These are phyloP conservation scores for Physella acuta DNA, from an alignment of 1,140 invertebrate genomes.

Conservation along the genomic window DNA sequence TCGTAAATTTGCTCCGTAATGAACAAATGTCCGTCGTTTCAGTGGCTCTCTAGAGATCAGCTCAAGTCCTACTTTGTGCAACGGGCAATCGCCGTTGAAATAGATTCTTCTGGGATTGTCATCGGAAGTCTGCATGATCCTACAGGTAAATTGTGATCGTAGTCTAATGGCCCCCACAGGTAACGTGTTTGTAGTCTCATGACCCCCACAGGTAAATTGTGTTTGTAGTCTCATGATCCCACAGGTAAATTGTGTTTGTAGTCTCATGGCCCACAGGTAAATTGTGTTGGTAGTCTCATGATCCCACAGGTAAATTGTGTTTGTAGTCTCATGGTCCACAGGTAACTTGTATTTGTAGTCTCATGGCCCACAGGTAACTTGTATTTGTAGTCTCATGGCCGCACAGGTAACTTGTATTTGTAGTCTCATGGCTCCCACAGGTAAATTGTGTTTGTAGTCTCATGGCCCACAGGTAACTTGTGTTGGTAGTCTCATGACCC, in stretches of 20 bases:
- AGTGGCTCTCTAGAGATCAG: background rate
- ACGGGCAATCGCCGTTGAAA: background rate
- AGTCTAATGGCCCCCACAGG: background rate
- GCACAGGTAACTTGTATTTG: too few species aligned
- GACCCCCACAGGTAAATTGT: too few species aligned
- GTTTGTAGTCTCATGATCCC: background rate
- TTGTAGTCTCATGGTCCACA: background rate
- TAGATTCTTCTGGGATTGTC: background rate
- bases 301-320: background rate
- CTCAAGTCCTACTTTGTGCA: background rate
- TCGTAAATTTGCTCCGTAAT: too few species aligned
- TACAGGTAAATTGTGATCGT: background rate
- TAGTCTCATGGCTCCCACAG: too few species aligned
- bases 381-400: too few species aligned
- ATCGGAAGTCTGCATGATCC: conserved; percentile 8
- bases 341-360: too few species aligned
- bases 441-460: too few species aligned
- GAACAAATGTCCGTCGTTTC: too few species aligned
- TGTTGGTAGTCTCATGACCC: too few species aligned
- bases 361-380: too few species aligned
- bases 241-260: background rate
- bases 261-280: background rate
- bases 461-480: too few species aligned
- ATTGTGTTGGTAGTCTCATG: background rate
- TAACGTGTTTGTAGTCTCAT: too few species aligned